A percentile compares a stretch with the other conserved stretches of the same genome.
Conservation (phyloP, 2,888 invertebrate genomes). For the Notocelia uddmanniana region DNA sequence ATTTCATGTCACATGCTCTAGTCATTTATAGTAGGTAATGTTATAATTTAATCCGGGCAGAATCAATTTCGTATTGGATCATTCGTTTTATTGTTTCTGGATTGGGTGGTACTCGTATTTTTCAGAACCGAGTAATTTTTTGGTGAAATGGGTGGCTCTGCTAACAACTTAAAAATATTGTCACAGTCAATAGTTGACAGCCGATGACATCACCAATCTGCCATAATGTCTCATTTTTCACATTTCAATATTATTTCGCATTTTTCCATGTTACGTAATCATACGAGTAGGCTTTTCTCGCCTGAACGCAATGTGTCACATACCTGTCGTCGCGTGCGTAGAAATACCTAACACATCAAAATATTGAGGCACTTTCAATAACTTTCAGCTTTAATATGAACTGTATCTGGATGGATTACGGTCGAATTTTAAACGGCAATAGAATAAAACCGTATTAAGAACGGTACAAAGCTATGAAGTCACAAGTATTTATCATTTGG, state of each 20-base stretch:
- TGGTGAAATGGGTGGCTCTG: too few species aligned
- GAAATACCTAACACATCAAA: not conserved
- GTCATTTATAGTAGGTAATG: not conserved
- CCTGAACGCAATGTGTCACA: constrained; percentile 6
- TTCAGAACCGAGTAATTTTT: not conserved
- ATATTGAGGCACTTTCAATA: not conserved
- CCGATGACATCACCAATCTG: too few species aligned
- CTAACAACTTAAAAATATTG: too few species aligned
- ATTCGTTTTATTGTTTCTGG: not conserved
- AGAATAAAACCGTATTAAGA: not conserved
- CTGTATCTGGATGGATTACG: not conserved
- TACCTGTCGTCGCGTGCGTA: constrained; percentile 26
- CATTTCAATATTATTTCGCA: too few species aligned
- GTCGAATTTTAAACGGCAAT: not conserved
- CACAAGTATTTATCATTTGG: not conserved
- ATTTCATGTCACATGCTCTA: not conserved
- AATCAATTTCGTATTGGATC: not conserved
- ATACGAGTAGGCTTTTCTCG: constrained; percentile 13
- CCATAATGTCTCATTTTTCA: too few species aligned
- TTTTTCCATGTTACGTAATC: constrained; percentile 20
- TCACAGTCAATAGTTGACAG: too few species aligned
- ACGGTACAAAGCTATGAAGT: not conserved
- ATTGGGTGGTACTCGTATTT: not conserved
- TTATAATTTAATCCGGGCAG: not conserved
- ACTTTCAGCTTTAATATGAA: not conserved